These are phyloP conservation scores for Lepidostoma basale DNA, from an alignment of 1,140 invertebrate species.

Conservation along the genomic window DNA sequence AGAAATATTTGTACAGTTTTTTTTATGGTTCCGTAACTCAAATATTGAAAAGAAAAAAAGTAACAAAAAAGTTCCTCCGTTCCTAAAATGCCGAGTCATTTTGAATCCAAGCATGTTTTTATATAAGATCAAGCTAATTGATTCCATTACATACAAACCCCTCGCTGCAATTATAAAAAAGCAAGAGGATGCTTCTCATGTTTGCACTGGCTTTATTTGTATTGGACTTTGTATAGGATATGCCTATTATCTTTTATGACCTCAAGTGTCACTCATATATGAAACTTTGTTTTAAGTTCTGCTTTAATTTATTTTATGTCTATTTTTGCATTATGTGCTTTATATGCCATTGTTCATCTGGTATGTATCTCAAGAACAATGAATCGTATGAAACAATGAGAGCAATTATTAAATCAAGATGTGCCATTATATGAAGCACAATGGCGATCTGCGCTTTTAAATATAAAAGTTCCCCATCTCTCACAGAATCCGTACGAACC, in stretches of 20 bases:
- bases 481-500: too few relatives aligned
- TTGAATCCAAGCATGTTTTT: constrained; percentile 15
- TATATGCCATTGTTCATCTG: constrained; percentile 13
- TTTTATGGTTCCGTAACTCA: constrained; percentile 16
- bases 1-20: constrained; percentile 17
- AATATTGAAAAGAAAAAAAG: constrained; percentile 31
- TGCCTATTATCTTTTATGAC: too few relatives aligned
- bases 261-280: too few relatives aligned
- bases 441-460: constrained; percentile 20
- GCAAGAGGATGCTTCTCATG: constrained; percentile 3
- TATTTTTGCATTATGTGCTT: constrained; percentile 22
- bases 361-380: constrained; percentile 31
- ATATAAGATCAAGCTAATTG: constrained; percentile 35
- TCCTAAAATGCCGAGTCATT: constrained; percentile 36
- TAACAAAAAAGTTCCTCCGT: constrained; percentile 22
- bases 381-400: constrained; percentile 31
- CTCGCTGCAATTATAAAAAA: too few relatives aligned
- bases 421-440: constrained; percentile 27
- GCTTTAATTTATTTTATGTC: too few relatives aligned
- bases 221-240: too few relatives aligned
- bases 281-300: too few relatives aligned
- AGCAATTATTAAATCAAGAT: constrained; percentile 37
- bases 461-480: too few relatives aligned
- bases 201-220: constrained; percentile 13
- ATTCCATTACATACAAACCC: constrained; percentile 32